Conservation (phyloP, 2,113 vertebrate species). For the Todiramphus chloris region DNA sequence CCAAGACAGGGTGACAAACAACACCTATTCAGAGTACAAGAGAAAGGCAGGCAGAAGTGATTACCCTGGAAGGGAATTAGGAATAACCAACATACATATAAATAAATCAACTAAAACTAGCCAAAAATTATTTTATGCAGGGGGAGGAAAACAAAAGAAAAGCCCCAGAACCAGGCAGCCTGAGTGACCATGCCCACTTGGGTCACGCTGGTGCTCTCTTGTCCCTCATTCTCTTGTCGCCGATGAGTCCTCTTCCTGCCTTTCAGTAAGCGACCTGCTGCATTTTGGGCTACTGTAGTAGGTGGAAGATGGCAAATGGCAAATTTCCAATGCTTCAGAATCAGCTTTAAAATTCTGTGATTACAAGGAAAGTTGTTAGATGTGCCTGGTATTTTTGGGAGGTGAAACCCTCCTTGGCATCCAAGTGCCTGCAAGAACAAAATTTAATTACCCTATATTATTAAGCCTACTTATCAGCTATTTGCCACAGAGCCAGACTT, state of each 20-base stretch:
- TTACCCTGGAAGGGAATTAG: background rate
- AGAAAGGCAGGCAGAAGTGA: background rate
- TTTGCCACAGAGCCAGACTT: slow-evolving; percentile 28
- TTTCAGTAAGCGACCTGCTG: background rate
- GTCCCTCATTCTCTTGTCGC: background rate
- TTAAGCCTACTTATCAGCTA: background rate
- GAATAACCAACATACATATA: background rate
- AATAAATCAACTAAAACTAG: background rate
- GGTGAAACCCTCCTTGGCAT: background rate
- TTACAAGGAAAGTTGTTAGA: background rate
- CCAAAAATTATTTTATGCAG: background rate
- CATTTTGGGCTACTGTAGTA: background rate
- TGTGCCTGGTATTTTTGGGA: background rate
- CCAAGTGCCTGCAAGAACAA: background rate
- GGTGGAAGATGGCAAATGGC: background rate
- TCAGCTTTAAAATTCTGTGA: background rate
- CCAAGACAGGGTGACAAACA: background rate
- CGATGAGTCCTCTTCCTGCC: background rate
- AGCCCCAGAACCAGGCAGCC: background rate
- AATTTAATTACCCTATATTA: slow-evolving; percentile 56
- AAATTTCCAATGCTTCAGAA: background rate
- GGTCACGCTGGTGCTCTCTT: background rate
- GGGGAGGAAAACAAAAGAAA: background rate
- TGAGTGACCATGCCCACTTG: background rate
- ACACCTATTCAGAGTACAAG: background rate